Base-by-base conservation (phyloP, 2,113 vertebrate genomes). In the Triplophysa rosa region DNA sequence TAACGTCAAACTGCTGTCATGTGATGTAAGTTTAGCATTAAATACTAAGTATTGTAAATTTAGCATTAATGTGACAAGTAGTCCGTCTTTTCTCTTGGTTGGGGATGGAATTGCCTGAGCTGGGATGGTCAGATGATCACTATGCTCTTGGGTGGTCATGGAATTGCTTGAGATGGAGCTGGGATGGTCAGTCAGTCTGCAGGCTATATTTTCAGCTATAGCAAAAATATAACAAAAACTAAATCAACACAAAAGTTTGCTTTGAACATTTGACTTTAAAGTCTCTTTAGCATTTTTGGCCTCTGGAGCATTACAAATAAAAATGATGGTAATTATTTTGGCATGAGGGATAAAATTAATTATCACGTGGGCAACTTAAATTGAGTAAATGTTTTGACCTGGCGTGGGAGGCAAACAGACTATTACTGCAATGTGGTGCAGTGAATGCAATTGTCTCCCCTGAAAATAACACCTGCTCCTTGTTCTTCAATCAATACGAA, bases 291-390 rank as follows among this genome's bases (percentile, higher is more conserved):
- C 52, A 56, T 52, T 12, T 29, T n/a, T 70, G 47, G 24, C 67
- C 24, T 54, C 24, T 70, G 24, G 4, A 24, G 8, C 26, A 21
- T 13, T 21, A 42, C 19, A n/a, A 40, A 45, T 13, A 66, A 19
- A 13, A 67, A 71, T 72, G 58, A 71, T 21, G 7, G 54, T 2
- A 37, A 37, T 1, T 71, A 29, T 40, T 59, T 40, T 23, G n/a
- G 19, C 12, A 72, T 40, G 29, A 59, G 21, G n/a, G 69, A 58
- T 72, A 29, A 58, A 26, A 58, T 52, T 40, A 17, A 71, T 71
- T 21, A 58, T 56, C 52, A 40, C 19, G 40, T 8, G 0, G 47
- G 29, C 6, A 56, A 70, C 49, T 33, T 70, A 10, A 56, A 29
- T 19, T 33, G 49, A 71, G 6, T 29, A 11, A 56, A 14, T 10